Evolutionary conservation across 92 coral and sea anemone genomes (phyloP), one percentile per base, ranked within the genome.

Genomic region (Porites divaricata): DNA sequence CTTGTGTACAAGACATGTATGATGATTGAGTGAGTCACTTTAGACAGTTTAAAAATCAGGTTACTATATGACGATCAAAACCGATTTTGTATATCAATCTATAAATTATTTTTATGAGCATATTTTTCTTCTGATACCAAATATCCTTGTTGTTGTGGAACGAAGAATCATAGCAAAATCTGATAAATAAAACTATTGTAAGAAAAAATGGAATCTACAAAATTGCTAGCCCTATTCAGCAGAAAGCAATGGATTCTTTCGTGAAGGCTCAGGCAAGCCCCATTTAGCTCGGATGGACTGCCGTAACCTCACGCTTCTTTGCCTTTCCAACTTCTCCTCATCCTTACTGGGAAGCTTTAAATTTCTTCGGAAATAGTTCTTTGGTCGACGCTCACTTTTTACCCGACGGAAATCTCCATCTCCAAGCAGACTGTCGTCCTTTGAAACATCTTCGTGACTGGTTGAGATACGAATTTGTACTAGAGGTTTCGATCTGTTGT

Each of bases 281-380:
- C 89, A 97, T 85, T 93, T 93, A 2, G 94, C 95, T 78, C 98
- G 86, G 25, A 97, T 97, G 9, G 95, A 85, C 75, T 97, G 95
- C 83, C 99, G 82, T 67, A 93, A 86, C 66, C 91, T 72, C 67
- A 88, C 75, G 19, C 98, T 90, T 15, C 81, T 92, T 48, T 89
- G 81, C 22, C 99, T 81, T 77, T 97, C 99, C 1, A 78, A 50
- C 81, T 79, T 85, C 65, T 97, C 99, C 52, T 95, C 93, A 8
- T 90, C 88, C 76, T 90, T 85, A 13, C 87, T 63, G 2, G 90
- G 65, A 68, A 90, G 69, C 28, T 84, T 85, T 70, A 85, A 95
- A 49, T 97, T 94, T 74, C 92, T 86, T 57, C 88, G 88, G 51
- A 87, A 79, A 69, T 78, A 84, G 82, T 80, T 91, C 78, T 89